These are phyloP conservation scores for Pogonophryne albipinna DNA, from an alignment of 2,797 vertebrate genomes.

Conservation along the genomic window DNA sequence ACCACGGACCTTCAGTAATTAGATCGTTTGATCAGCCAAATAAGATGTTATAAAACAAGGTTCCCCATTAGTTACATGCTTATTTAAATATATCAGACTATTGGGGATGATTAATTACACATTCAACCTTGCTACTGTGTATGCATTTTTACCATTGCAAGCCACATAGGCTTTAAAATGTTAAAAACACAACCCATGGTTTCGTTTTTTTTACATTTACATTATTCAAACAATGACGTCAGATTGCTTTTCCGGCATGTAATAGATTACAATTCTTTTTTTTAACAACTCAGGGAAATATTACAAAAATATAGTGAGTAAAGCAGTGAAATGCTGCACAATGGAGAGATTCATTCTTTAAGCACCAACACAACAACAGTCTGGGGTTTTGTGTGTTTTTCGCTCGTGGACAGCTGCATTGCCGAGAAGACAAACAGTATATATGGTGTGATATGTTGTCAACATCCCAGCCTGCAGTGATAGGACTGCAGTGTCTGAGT, in stretches of 20 bases:
- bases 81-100: no score
- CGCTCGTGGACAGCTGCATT: slow-evolving; percentile 1
- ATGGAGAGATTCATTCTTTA: not conserved
- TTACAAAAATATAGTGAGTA: not conserved
- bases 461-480: slow-evolving; percentile 42
- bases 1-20: no score
- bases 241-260: not conserved
- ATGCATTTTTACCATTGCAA: no score
- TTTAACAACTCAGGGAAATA: not conserved
- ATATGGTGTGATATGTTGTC: slow-evolving; percentile 19
- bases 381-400: not conserved
- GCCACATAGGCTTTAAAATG: no score
- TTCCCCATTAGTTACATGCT: no score
- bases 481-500: slow-evolving; percentile 1
- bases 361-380: not conserved
- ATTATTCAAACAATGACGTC: not conserved
- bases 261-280: not conserved
- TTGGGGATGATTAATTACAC: no score
- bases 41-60: no score
- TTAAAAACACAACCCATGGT: no score
- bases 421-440: slow-evolving; percentile 10
- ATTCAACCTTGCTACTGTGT: no score
- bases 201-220: not conserved
- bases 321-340: not conserved
- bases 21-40: no score